phyloP scores from a whole-genome alignment of 2,797 vertebrate species.

The Aythya fuligula region DNA sequence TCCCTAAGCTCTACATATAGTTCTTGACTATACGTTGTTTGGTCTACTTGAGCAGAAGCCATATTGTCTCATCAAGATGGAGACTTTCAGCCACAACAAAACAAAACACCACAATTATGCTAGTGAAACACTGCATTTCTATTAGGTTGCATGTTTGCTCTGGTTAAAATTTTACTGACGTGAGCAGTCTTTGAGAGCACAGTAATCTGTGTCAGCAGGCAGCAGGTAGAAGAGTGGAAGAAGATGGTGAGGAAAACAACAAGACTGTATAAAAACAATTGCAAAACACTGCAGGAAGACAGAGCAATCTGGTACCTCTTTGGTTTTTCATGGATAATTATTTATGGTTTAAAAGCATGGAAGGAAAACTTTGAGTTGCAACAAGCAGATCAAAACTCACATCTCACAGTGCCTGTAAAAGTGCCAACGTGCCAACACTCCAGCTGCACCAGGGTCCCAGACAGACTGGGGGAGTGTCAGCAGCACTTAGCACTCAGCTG shows the following conservation, averaged over 20 bases:
- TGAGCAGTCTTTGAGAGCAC: constrained; percentile 1
- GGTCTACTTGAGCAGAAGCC: neutral
- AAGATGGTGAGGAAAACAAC: neutral
- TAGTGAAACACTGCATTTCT: neutral
- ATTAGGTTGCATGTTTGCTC: neutral
- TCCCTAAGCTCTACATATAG: too few species aligned
- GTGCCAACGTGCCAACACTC: neutral
- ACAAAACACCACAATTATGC: neutral
- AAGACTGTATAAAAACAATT: neutral
- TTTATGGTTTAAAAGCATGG: neutral
- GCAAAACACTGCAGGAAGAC: neutral
- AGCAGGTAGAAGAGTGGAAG: neutral
- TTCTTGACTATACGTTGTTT: neutral
- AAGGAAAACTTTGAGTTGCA: neutral
- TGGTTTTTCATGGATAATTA: constrained; percentile 23
- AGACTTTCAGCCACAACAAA: neutral
- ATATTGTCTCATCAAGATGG: neutral
- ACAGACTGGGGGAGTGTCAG: constrained; percentile 60
- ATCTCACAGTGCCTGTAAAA: neutral
- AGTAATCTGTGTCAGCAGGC: constrained; percentile 14
- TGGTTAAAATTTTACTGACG: constrained; percentile 34
- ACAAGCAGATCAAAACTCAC: neutral
- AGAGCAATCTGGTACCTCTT: neutral
- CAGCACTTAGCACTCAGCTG: constrained; percentile 53
- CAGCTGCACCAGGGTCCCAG: constrained; percentile 5